These are phyloP conservation scores for Clunio marinus DNA, from an alignment of 2,888 invertebrate species.

Conservation along the genomic window DNA sequence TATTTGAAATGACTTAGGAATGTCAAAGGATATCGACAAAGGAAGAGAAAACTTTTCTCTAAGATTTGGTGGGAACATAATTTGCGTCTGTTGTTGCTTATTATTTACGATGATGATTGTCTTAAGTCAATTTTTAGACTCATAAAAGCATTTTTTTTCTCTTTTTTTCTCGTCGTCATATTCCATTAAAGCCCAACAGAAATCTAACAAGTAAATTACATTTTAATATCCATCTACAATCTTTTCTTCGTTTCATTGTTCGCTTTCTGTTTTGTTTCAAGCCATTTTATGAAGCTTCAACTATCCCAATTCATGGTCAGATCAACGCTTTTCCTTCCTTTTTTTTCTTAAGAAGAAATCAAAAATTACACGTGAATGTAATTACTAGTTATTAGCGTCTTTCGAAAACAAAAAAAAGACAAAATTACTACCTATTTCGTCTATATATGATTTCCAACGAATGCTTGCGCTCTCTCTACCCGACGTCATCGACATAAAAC, in stretches of 20 bases:
- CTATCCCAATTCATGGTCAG: background rate
- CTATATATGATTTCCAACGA: no score
- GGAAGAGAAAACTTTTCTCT: background rate
- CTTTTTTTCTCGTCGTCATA: no score
- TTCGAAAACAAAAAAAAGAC: slow-evolving; percentile 19
- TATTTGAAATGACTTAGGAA: background rate
- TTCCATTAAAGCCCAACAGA: slow-evolving; percentile 9
- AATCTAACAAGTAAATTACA: slow-evolving; percentile 31
- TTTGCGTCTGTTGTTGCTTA: slow-evolving; percentile 2
- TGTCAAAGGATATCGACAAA: background rate
- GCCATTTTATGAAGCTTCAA: background rate
- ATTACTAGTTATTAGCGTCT: slow-evolving; percentile 31
- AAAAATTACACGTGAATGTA: slow-evolving; percentile 13
- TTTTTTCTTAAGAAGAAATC: slow-evolving; percentile 3
- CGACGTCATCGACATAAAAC: background rate
- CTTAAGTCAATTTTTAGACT: slow-evolving; percentile 1
- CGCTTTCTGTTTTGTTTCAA: background rate
- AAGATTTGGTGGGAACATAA: background rate
- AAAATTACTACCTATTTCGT: slow-evolving; percentile 34
- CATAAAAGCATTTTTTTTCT: slow-evolving; percentile 5
- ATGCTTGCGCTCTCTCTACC: background rate
- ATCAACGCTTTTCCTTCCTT: background rate
- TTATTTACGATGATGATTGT: slow-evolving; percentile 33
- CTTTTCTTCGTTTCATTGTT: background rate
- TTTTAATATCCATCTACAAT: slow-evolving; percentile 28